Conservation (phyloP, 2,888 invertebrate genomes). For the Lydus trimaculatus region DNA sequence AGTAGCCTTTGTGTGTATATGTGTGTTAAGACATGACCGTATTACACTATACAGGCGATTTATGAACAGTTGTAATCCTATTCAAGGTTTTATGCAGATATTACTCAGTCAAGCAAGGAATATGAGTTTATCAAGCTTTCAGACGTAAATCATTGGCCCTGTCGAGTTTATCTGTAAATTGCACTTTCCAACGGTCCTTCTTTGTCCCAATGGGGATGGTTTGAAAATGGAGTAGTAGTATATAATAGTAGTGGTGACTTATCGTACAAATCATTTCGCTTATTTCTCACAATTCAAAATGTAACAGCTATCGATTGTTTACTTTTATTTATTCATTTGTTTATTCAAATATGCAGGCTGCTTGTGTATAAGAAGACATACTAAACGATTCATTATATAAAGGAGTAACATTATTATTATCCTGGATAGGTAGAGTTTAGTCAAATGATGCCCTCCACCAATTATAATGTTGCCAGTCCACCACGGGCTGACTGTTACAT, state of each 20-base stretch:
- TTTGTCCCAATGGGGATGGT: constrained; percentile 34
- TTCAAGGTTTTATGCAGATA: constrained; percentile 63
- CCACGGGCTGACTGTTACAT: too few species aligned
- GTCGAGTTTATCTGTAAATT: constrained; percentile 69
- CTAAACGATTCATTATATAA: too few species aligned
- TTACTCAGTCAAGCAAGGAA: constrained; percentile 63
- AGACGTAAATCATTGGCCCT: constrained; percentile 71
- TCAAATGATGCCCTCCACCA: too few species aligned
- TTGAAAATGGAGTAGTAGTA: constrained; percentile 30
- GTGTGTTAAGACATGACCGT: constrained; percentile 55
- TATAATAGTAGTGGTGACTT: constrained; percentile 39
- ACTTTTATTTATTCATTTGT: not conserved
- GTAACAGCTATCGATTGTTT: not conserved
- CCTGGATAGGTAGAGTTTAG: too few species aligned
- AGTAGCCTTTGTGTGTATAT: constrained; percentile 1
- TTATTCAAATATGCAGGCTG: not conserved
- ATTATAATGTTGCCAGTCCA: too few species aligned
- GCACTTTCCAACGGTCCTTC: constrained; percentile 66
- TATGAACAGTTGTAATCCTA: constrained; percentile 63
- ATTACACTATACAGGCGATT: constrained; percentile 60
- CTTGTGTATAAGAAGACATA: too few species aligned
- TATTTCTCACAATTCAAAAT: constrained; percentile 28
- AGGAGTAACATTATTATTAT: too few species aligned
- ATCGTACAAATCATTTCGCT: constrained; percentile 54
- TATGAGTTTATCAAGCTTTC: constrained; percentile 68